phyloP scores from a whole-genome alignment of 2,888 invertebrate genomes.

The Conistra vaccinii region DNA sequence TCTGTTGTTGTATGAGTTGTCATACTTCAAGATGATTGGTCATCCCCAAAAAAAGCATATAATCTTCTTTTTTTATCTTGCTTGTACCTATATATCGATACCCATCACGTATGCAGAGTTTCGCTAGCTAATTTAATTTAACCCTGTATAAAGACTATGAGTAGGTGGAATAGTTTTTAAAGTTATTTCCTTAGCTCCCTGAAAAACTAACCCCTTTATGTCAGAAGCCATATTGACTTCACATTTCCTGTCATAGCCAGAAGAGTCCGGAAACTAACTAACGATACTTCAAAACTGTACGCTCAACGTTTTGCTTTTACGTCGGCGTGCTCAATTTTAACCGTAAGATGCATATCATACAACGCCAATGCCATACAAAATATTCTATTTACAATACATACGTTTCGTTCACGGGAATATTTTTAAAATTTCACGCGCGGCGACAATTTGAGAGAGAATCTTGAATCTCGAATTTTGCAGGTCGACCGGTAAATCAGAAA shows the following conservation, averaged over 20 bases:
- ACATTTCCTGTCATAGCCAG: constrained; percentile 32
- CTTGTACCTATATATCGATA: no score
- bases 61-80: no score
- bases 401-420: constrained; percentile 74
- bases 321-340: constrained; percentile 55
- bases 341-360: constrained; percentile 61
- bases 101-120: no score
- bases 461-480: constrained; percentile 68
- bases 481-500: constrained; percentile 79
- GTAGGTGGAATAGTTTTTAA: neutral
- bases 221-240: constrained; percentile 36
- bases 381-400: constrained; percentile 77
- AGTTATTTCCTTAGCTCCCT: neutral
- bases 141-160: no score
- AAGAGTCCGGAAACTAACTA: constrained; percentile 49
- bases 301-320: constrained; percentile 42
- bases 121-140: no score
- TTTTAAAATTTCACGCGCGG: constrained; percentile 73
- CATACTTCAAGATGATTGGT: no score
- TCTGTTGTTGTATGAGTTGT: no score
- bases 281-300: constrained; percentile 46
- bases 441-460: constrained; percentile 65
- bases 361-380: constrained; percentile 68
- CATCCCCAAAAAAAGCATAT: no score
- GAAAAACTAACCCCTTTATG: constrained; percentile 18